Base-by-base conservation (phyloP, 2,113 vertebrate species). In the Anseranas semipalmata region DNA sequence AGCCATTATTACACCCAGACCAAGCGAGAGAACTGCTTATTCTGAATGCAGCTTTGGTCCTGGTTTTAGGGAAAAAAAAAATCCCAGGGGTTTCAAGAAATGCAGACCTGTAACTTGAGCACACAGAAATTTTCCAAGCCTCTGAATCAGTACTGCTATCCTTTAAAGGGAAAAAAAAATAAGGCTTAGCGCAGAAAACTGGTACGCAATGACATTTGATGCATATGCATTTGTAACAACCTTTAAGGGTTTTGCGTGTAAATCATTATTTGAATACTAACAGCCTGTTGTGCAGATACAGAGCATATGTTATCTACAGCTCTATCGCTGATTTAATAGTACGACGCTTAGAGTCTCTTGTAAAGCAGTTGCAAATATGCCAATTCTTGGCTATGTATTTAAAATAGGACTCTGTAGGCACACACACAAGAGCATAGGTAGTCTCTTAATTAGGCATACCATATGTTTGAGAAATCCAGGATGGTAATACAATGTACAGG, bases 401-500 rank as follows among this genome's bases (percentile, higher is more conserved):
- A n/a, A 88, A 93, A 59, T 0, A 66, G 46, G 67, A 39, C 30
- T 8, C 58, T 30, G 32, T 21, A 68, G 43, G 79, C 59, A 82
- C 21, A 12, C 2, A 13, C 48, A 68, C 3, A 3, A 28, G 19
- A 58, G 75, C 65, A 85, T 37, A 87, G 52, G 45, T 10, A 76
- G 24, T n/a, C 33, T 73, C 19, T 63, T 39, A 22, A 56, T 43
- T 4, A 74, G 41, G 17, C 32, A 68, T 1, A 11, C 46, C 19
- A 0, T 10, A 14, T 7, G 28, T 55, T 30, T 56, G 50, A 70
- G 86, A 73, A 76, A 60, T 10, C 19, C 70, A 60, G 0, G 0
- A 17, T 1, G 0, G 56, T 19, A 33, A 50, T 5, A 4, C 0
- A 33, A 41, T 0, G 10, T 39, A 60, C 35, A 58, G 39, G 21